These are phyloP conservation scores for Sthenelais limicola DNA, from an alignment of 2,888 invertebrate species.

Conservation along the genomic window DNA sequence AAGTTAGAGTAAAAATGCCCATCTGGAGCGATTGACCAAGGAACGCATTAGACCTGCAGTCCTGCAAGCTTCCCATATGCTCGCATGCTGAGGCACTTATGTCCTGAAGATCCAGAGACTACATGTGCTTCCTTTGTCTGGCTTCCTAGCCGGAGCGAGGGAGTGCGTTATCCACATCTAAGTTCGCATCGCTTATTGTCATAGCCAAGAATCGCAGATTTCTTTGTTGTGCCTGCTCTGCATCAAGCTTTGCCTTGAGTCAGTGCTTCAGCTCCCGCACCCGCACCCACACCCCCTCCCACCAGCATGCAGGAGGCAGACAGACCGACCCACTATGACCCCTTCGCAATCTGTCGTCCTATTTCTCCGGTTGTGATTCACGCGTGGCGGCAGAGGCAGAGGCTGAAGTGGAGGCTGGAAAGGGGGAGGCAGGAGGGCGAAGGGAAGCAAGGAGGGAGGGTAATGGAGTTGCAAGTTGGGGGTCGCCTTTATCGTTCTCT, in stretches of 20 bases:
- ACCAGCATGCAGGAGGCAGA: slow-evolving; percentile 1
- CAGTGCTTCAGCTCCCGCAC: neutral
- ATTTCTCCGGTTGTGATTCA: slow-evolving; percentile 14
- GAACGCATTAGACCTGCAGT: no score
- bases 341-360: slow-evolving; percentile 34
- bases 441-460: neutral
- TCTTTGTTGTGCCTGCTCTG: slow-evolving; percentile 35
- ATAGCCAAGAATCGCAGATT: no score
- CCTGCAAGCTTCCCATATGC: no score
- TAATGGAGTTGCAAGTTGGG: slow-evolving; percentile 9
- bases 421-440: neutral
- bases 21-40: no score
- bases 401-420: neutral
- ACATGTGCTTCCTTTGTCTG: no score
- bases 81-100: no score
- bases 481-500: slow-evolving; percentile 14
- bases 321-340: slow-evolving; percentile 14
- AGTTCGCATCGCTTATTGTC: no score
- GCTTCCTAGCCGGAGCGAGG: no score
- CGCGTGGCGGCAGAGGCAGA: neutral
- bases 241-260: slow-evolving; percentile 18
- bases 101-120: no score
- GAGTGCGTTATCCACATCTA: no score
- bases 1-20: no score
- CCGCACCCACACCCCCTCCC: neutral